Conservation (phyloP, 2,888 invertebrate genomes). For the Drosophila demipolita region DNA sequence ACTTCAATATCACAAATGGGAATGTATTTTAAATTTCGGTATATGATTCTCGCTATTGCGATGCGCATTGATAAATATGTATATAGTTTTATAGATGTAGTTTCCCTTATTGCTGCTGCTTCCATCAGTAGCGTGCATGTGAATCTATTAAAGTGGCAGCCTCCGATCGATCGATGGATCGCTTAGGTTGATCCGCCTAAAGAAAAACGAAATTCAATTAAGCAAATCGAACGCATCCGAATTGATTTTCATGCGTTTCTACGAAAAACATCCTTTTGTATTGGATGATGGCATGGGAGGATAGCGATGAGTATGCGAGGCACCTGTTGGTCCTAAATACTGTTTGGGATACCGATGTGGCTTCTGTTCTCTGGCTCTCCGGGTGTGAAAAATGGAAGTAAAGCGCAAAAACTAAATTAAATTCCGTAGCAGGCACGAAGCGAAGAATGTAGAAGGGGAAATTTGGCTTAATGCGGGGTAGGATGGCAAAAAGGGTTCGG, state of each 20-base stretch:
- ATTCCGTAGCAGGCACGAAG: conserved; percentile 46
- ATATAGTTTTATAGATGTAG: conserved; percentile 13
- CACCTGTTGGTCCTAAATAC: conserved; percentile 50
- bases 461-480: conserved; percentile 35
- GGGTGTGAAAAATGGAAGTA: conserved; percentile 62
- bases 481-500: conserved; percentile 53
- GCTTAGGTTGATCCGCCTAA: conserved; percentile 16
- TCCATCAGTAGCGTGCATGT: conserved; percentile 59
- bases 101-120: not conserved
- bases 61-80: conserved; percentile 9
- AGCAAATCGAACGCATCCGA: conserved; percentile 73
- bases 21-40: not conserved
- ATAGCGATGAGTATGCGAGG: conserved; percentile 39
- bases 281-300: conserved; percentile 15
- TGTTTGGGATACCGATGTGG: conserved; percentile 2
- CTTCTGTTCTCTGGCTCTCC: conserved; percentile 9
- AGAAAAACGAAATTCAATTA: conserved; percentile 69
- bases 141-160: conserved; percentile 71
- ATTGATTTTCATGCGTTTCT: conserved; percentile 68
- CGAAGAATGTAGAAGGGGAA: conserved; percentile 6
- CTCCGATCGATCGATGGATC: conserved; percentile 34
- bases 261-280: conserved; percentile 59
- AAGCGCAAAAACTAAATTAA: conserved; percentile 41
- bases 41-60: not conserved
- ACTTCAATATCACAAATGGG: not conserved